Base-by-base conservation (phyloP, 2,797 vertebrate genomes). In the Thamnophis elegans region DNA sequence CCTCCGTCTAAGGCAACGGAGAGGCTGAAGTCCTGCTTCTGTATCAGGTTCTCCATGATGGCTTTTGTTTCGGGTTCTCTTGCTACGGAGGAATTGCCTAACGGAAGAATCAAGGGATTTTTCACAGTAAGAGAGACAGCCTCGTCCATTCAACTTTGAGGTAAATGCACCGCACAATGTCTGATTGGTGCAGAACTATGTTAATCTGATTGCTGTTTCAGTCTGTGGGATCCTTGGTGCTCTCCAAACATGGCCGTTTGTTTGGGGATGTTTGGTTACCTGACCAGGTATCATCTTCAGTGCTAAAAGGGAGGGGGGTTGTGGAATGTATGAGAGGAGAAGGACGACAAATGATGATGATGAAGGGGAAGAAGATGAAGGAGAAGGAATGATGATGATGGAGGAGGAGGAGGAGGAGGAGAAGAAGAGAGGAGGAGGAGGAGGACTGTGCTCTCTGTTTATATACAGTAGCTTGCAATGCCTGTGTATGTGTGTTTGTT, bases 1-100 rank as follows among this genome's bases (percentile, higher is more conserved):
- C 99, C 99, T 95, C 99, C 99, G 92, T 99, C 99, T 7, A 99
- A 97, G 1, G 98, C 98, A 32, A 99, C 98, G 60, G 99, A 99
- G 82, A 99, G 98, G 92, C 98, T 98, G 97, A 98, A 99, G 94
- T 98, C 97, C 85, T 97, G 98, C 93, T 99, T 98, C 92, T 98
- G 90, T 90, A 99, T 99, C 96, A 99, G 97, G 91, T 97, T 98
- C 93, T 99, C 98, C 97, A 98, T 98, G 92, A 99, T 98, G 11
- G 98, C 98, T 96, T 96, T 98, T 56, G 98, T 99, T 97, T 99
- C 99, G 0, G 98, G 98, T 92, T 99, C 98, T 73, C 97, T 93
- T 62, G 98, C 96, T 0, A 94, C 95, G 0, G 95, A 99, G 18
- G 98, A 98, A 95, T 99, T 99, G 91, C 98, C 99, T 99, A 94